These are phyloP conservation scores for Ispidina picta DNA, from an alignment of 2,797 vertebrate genomes.

Conservation along the genomic window DNA sequence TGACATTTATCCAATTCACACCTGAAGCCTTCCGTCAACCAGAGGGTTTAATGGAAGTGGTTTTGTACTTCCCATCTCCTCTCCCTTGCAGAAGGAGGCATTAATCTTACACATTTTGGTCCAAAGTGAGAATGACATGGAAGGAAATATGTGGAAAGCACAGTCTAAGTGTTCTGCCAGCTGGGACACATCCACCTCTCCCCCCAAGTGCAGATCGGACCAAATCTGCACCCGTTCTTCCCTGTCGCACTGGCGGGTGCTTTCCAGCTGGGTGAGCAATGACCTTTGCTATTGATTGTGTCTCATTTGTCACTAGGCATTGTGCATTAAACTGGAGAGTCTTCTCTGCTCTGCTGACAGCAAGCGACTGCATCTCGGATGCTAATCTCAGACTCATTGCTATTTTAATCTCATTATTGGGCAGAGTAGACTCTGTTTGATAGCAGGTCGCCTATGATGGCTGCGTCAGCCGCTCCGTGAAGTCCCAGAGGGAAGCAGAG, in stretches of 20 bases:
- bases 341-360: constrained; percentile 26
- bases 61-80: constrained; percentile 1
- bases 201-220: background rate
- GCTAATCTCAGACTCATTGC: constrained; percentile 33
- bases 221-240: constrained; percentile 9
- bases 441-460: constrained; percentile 13
- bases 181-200: background rate
- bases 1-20: constrained; percentile 4
- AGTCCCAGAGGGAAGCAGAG: constrained; percentile 22
- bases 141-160: background rate
- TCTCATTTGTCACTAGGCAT: constrained; percentile 45
- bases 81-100: background rate
- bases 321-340: constrained; percentile 1
- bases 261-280: background rate
- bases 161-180: background rate
- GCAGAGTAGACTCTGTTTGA: background rate
- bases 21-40: background rate
- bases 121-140: background rate
- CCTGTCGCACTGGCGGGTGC: background rate
- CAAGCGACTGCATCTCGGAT: constrained; percentile 16
- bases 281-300: constrained; percentile 42
- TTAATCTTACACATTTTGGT: background rate
- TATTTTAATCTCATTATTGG: constrained; percentile 55
- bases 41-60: background rate
- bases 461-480: background rate